Evolutionary conservation across 2,888 invertebrate genomes (phyloP).

Genomic region (Masnerella sp.): DNA sequence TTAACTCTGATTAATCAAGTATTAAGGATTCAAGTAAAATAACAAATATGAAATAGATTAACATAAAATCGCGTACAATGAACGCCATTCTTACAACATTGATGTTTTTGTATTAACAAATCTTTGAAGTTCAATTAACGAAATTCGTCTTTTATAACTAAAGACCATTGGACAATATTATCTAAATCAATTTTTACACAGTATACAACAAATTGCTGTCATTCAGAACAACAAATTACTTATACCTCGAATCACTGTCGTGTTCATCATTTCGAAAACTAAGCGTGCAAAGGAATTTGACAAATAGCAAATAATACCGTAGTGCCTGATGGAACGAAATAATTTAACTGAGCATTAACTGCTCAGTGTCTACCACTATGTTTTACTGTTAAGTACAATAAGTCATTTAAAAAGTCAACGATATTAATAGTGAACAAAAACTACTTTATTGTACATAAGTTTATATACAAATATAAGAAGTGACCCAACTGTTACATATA

Average conservation of each 20-base stretch:
- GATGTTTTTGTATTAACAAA: too few species aligned
- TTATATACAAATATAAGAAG: conserved; percentile 9
- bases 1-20: neutral
- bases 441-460: conserved; percentile 20
- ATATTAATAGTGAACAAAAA: conserved; percentile 18
- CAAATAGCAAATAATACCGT: conserved; percentile 18
- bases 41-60: neutral
- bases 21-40: neutral
- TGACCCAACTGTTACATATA: neutral
- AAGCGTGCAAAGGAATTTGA: neutral
- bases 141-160: neutral
- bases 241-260: conserved; percentile 5
- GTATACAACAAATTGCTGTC: too few species aligned
- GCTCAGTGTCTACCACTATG: conserved; percentile 7
- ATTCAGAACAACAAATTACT: neutral
- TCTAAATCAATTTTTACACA: conserved; percentile 2
- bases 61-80: neutral
- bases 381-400: conserved; percentile 17
- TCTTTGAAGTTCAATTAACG: too few species aligned
- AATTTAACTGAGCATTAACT: conserved; percentile 13
- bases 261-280: conserved; percentile 9
- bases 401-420: conserved; percentile 13
- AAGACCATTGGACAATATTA: conserved; percentile 7
- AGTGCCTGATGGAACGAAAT: conserved; percentile 25
- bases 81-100: too few species aligned